phyloP scores from a whole-genome alignment of 2,113 vertebrate genomes.

The Beaufortia kweichowensis region DNA sequence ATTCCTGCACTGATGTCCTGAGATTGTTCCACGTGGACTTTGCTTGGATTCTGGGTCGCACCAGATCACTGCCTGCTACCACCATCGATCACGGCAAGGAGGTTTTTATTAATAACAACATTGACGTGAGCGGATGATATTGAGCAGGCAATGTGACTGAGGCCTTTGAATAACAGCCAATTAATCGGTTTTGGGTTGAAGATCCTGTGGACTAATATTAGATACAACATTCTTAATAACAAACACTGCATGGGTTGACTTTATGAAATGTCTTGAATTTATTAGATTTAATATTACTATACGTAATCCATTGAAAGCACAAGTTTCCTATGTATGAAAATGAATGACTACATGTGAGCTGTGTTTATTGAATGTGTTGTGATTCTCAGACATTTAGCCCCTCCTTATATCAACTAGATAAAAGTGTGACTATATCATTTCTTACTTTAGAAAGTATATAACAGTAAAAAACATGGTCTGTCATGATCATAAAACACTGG shows the following conservation, averaged over 20 bases:
- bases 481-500: neutral
- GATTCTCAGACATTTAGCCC: neutral
- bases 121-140: constrained; percentile 79
- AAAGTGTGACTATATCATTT: too few species aligned
- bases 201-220: neutral
- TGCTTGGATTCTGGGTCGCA: constrained; percentile 84
- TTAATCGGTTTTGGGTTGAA: neutral
- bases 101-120: constrained; percentile 78
- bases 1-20: constrained; percentile 86
- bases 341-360: constrained; percentile 30
- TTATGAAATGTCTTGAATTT: neutral
- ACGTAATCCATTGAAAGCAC: constrained; percentile 51
- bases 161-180: neutral
- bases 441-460: neutral
- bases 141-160: constrained; percentile 82
- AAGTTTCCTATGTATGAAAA: constrained; percentile 37
- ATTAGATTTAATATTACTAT: neutral
- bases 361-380: neutral
- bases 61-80: constrained; percentile 76
- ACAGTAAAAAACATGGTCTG: neutral
- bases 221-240: neutral
- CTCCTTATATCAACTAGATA: neutral
- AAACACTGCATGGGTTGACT: neutral
- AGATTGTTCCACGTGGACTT: constrained; percentile 86
- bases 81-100: constrained; percentile 76